These are phyloP conservation scores for Cephalopholis sonnerati DNA, from an alignment of 2,113 vertebrate species.

Conservation along the genomic window DNA sequence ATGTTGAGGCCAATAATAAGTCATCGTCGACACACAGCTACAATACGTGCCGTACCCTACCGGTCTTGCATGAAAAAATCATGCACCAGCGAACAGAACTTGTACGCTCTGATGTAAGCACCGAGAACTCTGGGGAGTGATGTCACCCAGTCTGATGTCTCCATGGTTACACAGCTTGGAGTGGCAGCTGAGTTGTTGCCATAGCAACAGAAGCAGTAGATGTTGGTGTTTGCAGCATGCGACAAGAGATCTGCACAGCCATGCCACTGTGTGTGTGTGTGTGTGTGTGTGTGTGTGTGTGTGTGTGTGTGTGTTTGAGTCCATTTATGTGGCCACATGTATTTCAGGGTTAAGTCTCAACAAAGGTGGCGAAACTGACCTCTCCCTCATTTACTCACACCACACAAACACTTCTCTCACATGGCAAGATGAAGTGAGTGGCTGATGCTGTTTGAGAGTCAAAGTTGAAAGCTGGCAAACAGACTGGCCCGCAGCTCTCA, in stretches of 20 bases:
- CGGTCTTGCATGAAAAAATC: background rate
- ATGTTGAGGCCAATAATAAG: background rate
- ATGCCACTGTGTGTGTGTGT: background rate
- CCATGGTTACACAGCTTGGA: constrained; percentile 78
- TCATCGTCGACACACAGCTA: background rate
- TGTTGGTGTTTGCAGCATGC: constrained; percentile 23
- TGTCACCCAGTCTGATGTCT: constrained; percentile 53
- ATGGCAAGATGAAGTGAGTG: background rate
- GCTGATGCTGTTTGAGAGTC: constrained; percentile 8
- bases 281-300: background rate
- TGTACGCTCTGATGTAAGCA: constrained; percentile 39
- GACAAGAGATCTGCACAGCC: constrained; percentile 20
- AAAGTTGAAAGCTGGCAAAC: constrained; percentile 10
- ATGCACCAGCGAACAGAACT: background rate
- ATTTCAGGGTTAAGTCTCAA: background rate
- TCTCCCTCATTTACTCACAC: background rate
- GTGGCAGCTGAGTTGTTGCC: constrained; percentile 79
- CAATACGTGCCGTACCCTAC: constrained; percentile 10
- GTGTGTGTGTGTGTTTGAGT: background rate
- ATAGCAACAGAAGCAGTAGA: constrained; percentile 65
- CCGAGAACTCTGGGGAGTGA: constrained; percentile 58
- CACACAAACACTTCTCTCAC: background rate
- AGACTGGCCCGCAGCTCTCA: constrained; percentile 19
- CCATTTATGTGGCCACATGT: background rate
- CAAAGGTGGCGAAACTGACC: background rate